Evolutionary conservation across 2,797 vertebrate species (phyloP).

Genomic region (Podarcis lilfordi): DNA sequence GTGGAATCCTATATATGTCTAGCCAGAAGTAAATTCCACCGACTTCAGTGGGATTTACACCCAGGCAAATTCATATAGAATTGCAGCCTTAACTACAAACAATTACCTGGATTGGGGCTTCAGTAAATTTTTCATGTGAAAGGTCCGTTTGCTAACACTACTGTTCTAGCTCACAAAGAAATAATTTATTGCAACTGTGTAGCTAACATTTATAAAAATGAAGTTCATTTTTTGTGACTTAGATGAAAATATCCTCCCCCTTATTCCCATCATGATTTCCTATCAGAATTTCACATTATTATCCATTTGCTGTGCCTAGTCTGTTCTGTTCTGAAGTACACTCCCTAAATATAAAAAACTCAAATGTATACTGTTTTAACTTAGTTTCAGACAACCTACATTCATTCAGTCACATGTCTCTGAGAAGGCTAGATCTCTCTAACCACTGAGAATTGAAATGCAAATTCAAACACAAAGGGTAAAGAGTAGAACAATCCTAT

Average conservation of each 20-base stretch:
- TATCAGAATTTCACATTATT: conserved; percentile 36
- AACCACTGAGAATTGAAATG: background rate
- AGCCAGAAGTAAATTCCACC: background rate
- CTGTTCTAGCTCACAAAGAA: background rate
- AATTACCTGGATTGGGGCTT: too few species aligned
- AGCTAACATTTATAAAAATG: conserved; percentile 10
- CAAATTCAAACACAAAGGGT: too few species aligned
- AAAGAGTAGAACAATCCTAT: too few species aligned
- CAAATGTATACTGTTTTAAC: conserved; percentile 32
- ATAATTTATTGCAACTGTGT: background rate
- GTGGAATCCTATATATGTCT: background rate
- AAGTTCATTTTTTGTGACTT: conserved; percentile 28
- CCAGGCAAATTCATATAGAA: background rate
- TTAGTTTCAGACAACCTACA: background rate
- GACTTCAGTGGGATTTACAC: background rate
- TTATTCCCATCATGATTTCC: background rate
- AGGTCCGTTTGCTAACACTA: background rate
- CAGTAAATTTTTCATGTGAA: background rate
- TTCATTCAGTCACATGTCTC: conserved; percentile 26
- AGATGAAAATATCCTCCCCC: conserved; percentile 36
- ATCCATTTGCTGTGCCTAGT: conserved; percentile 27
- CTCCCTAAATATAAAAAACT: conserved; percentile 45
- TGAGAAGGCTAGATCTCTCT: conserved; percentile 16
- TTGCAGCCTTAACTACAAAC: background rate
- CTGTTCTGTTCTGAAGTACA: conserved; percentile 31